phyloP scores from a whole-genome alignment of 2,888 invertebrate species.

The Mythimna vitellina region DNA sequence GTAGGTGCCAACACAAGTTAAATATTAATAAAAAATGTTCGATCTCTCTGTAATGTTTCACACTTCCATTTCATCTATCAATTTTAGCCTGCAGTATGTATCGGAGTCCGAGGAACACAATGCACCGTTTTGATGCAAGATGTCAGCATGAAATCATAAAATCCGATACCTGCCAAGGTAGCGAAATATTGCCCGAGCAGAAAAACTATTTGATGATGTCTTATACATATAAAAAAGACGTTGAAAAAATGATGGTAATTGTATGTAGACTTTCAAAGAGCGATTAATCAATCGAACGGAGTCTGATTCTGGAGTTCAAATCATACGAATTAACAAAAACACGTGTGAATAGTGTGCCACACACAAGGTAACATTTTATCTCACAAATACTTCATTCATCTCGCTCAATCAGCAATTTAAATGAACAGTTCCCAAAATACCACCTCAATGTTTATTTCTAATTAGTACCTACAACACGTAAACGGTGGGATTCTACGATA shows the following conservation, averaged over 20 bases:
- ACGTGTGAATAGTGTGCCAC: slow-evolving; percentile 7
- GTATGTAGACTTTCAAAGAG: background rate
- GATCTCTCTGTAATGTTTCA: too few relatives aligned
- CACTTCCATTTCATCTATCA: too few relatives aligned
- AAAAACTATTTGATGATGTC: too few relatives aligned
- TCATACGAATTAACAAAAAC: background rate
- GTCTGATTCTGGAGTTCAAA: background rate
- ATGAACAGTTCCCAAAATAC: slow-evolving; percentile 25
- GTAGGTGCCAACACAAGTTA: too few relatives aligned
- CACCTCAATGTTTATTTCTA: slow-evolving; percentile 28
- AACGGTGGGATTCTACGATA: slow-evolving; percentile 30
- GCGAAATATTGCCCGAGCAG: too few relatives aligned
- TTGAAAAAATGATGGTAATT: background rate
- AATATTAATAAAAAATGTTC: too few relatives aligned
- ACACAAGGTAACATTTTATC: slow-evolving; percentile 15
- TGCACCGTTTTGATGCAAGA: too few relatives aligned
- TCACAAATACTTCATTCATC: slow-evolving; percentile 40
- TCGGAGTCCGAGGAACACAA: too few relatives aligned
- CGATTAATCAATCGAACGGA: background rate
- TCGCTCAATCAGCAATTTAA: slow-evolving; percentile 38
- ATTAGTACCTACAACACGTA: slow-evolving; percentile 9
- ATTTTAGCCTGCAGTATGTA: too few relatives aligned
- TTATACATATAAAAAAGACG: too few relatives aligned
- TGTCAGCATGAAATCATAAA: too few relatives aligned
- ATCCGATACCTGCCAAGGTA: too few relatives aligned